Evolutionary conservation across 2,888 invertebrate genomes (phyloP).

Genomic region (Ophioninae sp.): DNA sequence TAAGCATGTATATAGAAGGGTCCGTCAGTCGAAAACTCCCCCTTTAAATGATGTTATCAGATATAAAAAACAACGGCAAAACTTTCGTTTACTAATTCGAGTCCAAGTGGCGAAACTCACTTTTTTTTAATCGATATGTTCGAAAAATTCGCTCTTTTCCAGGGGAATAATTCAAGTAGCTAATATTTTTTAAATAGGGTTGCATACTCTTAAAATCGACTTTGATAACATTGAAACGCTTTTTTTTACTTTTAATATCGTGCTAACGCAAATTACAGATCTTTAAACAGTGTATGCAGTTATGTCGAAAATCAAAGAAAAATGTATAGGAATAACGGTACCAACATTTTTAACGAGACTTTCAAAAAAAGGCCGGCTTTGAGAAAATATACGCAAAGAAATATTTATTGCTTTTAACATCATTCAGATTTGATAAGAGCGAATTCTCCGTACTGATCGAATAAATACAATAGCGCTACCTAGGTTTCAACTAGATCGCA

Average conservation of each 20-base stretch:
- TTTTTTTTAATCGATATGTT: not conserved
- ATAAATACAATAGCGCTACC: not conserved
- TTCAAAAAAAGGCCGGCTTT: not conserved
- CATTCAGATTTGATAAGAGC: not conserved
- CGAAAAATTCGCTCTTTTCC: not conserved
- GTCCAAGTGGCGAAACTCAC: not conserved
- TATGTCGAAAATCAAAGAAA: not conserved
- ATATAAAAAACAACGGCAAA: not conserved
- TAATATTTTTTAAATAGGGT: not conserved
- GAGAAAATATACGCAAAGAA: not conserved
- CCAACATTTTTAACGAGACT: not conserved
- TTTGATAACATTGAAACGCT: not conserved
- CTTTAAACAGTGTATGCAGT: not conserved
- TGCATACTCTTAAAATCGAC: not conserved
- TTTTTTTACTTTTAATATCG: not conserved
- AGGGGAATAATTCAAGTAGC: not conserved
- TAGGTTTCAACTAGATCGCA: not conserved
- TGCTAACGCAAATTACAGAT: not conserved
- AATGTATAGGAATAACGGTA: not conserved
- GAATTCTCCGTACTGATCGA: not conserved
- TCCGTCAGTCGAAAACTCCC: slow-evolving; percentile 2
- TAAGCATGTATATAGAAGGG: slow-evolving; percentile 14
- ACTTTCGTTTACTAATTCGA: not conserved
- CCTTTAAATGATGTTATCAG: not conserved
- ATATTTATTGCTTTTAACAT: not conserved